Evolutionary conservation across 2,113 vertebrate species (phyloP).

Genomic region (Daboia siamensis): DNA sequence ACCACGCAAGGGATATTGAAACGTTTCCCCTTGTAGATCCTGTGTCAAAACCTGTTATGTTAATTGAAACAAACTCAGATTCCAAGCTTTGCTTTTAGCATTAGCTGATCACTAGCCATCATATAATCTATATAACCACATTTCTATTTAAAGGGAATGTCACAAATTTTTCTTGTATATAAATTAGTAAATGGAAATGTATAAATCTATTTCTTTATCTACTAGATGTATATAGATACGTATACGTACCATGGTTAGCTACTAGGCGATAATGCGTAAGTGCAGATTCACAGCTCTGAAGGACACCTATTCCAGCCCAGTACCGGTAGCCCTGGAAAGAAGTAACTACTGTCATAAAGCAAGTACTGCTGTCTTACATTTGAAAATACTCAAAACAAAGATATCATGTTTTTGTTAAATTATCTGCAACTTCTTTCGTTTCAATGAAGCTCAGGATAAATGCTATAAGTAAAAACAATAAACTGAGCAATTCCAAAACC

Average conservation of each 20-base stretch:
- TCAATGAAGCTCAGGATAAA: neutral
- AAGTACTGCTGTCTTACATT: neutral
- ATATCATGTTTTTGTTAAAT: neutral
- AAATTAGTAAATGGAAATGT: neutral
- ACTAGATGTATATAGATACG: neutral
- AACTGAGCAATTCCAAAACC: neutral
- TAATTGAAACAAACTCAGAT: neutral
- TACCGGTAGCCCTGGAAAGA: conserved; percentile 89
- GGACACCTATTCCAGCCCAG: conserved; percentile 95
- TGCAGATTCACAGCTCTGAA: conserved; percentile 96
- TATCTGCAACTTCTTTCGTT: neutral
- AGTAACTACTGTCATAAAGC: neutral
- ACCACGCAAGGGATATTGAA: neutral
- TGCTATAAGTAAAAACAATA: neutral
- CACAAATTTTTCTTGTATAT: neutral
- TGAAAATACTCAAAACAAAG: neutral
- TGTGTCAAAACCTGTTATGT: neutral
- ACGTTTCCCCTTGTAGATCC: neutral
- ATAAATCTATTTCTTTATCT: neutral
- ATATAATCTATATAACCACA: neutral
- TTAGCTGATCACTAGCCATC: neutral
- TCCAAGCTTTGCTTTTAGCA: neutral
- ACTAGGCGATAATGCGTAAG: conserved; percentile 94
- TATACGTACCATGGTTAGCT: conserved; percentile 86
- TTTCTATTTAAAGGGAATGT: neutral